Evolutionary conservation across 2,888 invertebrate species (phyloP).

Genomic region (Drosophila emarginata): DNA sequence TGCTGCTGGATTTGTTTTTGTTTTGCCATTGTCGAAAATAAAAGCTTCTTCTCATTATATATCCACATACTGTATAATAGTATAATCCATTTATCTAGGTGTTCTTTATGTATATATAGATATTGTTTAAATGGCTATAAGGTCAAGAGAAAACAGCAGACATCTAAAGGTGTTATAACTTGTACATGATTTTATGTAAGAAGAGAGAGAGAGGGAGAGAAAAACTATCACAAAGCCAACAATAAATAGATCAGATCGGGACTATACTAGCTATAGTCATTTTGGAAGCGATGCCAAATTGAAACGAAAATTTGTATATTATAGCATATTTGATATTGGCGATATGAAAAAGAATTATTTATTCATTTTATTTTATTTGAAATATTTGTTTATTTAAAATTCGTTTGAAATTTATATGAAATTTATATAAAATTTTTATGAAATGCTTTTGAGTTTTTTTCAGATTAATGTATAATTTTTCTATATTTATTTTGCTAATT

Average conservation of each 20-base stretch:
- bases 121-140: slow-evolving; percentile 29
- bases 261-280: neutral
- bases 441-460: no score
- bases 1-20: slow-evolving; percentile 56
- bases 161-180: slow-evolving; percentile 34
- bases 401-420: no score
- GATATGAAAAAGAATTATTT: no score
- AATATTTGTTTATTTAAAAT: no score
- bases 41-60: slow-evolving; percentile 34
- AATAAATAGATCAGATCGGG: neutral
- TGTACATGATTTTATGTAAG: slow-evolving; percentile 28
- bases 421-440: no score
- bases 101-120: slow-evolving; percentile 36
- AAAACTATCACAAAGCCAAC: neutral
- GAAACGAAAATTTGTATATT: no score
- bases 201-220: neutral
- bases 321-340: no score
- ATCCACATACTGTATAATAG: neutral
- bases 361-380: no score
- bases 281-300: neutral
- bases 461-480: no score
- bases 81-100: slow-evolving; percentile 37
- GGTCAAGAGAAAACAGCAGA: slow-evolving; percentile 31
- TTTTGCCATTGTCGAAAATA: slow-evolving; percentile 41
- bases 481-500: no score